A percentile compares a stretch with the other conserved stretches of the same genome.
phyloP scores from a whole-genome alignment of 2,888 invertebrate genomes.

The Drosophila melanosoma region DNA sequence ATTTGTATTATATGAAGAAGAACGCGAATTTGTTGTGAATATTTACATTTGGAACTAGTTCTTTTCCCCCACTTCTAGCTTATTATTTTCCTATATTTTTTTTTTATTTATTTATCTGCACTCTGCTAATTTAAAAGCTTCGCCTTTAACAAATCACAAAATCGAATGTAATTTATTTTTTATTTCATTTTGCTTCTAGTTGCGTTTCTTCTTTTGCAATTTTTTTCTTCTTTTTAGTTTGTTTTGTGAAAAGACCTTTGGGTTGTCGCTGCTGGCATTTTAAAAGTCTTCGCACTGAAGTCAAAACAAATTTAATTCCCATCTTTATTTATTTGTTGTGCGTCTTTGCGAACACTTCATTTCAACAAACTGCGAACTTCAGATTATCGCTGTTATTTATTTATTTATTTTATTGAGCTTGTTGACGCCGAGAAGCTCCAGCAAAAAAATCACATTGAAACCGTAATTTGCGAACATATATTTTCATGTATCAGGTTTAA shows the following conservation, averaged over 20 bases:
- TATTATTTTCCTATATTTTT: not conserved
- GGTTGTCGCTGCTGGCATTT: constrained; percentile 19
- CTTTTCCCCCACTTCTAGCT: no score
- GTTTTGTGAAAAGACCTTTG: constrained; percentile 1
- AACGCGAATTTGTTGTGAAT: not conserved
- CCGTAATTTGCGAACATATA: not conserved
- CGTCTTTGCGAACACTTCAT: constrained; percentile 21
- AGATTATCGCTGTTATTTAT: constrained; percentile 17
- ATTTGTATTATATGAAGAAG: not conserved
- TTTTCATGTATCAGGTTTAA: constrained; percentile 11
- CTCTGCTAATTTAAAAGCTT: constrained; percentile 29
- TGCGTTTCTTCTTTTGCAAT: constrained; percentile 12
- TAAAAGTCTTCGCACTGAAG: constrained; percentile 9
- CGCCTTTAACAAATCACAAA: constrained; percentile 2
- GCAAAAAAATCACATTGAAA: not conserved
- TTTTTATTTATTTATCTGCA: not conserved
- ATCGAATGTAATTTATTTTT: constrained; percentile 26
- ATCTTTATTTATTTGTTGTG: constrained; percentile 35
- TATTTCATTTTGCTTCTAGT: not conserved
- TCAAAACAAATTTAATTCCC: constrained; percentile 33
- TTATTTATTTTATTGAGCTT: constrained; percentile 21
- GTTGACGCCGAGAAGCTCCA: not conserved
- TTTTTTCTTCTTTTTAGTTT: not conserved
- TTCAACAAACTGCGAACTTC: constrained; percentile 33
- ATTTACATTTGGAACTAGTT: not conserved